phyloP scores from a whole-genome alignment of 2,113 vertebrate species.

The Gila orcuttii region DNA sequence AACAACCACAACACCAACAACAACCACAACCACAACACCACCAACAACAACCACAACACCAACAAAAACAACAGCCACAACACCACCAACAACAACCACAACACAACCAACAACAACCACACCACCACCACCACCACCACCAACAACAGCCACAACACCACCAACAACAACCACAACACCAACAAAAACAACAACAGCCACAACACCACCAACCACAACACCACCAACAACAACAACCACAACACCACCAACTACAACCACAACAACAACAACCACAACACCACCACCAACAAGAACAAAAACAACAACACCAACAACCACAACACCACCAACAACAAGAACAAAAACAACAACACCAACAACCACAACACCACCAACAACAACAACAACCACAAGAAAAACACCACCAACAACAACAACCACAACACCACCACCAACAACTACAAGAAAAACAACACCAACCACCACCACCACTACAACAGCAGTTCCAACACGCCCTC shows the following conservation, averaged over 20 bases:
- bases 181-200: no score
- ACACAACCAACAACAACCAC: neutral
- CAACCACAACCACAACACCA: neutral
- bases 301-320: neutral
- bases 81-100: neutral
- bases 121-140: accelerated
- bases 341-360: neutral
- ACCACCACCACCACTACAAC: neutral
- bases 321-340: neutral
- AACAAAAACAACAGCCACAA: neutral
- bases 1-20: neutral
- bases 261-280: neutral
- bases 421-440: neutral
- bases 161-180: neutral
- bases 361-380: neutral
- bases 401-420: no score
- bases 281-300: neutral
- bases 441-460: accelerated
- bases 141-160: neutral
- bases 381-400: neutral
- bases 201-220: no score
- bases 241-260: neutral
- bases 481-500: neutral
- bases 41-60: neutral
- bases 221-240: accelerated